Conservation (phyloP, 2,113 vertebrate genomes). For the Ornithorhynchus anatinus region DNA sequence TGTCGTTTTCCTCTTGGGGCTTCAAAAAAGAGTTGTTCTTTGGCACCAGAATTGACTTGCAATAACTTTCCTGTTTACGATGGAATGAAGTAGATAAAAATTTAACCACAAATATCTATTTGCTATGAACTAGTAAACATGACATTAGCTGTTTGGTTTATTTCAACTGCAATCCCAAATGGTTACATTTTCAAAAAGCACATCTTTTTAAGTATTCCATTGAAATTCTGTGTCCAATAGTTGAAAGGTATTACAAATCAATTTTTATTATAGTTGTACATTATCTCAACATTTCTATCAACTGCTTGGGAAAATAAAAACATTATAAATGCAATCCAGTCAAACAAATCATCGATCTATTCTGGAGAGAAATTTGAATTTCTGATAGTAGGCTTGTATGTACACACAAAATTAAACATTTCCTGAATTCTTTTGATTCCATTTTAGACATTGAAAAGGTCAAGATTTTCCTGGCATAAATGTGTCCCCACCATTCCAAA, state of each 20-base stretch:
- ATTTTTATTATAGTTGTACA: too few relatives aligned
- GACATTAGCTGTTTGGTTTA: not conserved
- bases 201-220: not conserved
- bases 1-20: slow-evolving; percentile 91
- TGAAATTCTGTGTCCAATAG: too few relatives aligned
- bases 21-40: slow-evolving; percentile 97
- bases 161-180: slow-evolving; percentile 3
- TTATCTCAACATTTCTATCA: too few relatives aligned
- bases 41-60: slow-evolving; percentile 96
- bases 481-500: not conserved
- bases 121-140: not conserved
- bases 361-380: not conserved
- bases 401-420: not conserved
- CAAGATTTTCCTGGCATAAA: not conserved
- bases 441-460: slow-evolving; percentile 1
- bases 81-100: slow-evolving; percentile 21
- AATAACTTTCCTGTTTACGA: slow-evolving; percentile 86
- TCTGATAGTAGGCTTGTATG: not conserved
- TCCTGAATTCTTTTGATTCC: not conserved
- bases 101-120: slow-evolving; percentile 18
- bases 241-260: too few relatives aligned
- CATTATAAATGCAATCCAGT: too few relatives aligned
- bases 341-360: too few relatives aligned
- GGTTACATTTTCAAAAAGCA: not conserved
- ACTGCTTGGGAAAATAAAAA: too few relatives aligned